A percentile compares a stretch with the other conserved stretches of the same genome.
Conservation (phyloP, 2,113 vertebrate genomes). For the Plotosus lineatus region DNA sequence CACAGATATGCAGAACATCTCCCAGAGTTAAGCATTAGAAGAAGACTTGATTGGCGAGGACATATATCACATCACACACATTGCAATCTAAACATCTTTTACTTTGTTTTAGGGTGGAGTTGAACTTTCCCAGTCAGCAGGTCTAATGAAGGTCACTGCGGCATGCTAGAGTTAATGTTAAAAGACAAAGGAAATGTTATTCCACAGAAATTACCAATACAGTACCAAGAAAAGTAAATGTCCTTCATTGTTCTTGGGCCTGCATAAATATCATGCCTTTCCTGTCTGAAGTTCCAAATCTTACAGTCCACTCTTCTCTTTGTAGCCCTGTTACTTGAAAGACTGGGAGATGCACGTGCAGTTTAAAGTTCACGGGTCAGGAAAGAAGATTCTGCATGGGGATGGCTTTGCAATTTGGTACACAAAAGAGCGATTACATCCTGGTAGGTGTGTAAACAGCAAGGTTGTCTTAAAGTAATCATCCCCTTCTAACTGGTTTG, state of each 20-base stretch:
- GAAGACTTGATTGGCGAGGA: no score
- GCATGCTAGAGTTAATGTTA: neutral
- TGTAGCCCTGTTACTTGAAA: slow-evolving; percentile 91
- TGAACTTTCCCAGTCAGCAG: neutral
- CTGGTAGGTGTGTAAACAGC: slow-evolving; percentile 71
- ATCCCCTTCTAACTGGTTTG: no score
- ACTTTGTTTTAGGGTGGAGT: neutral
- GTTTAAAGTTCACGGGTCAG: slow-evolving; percentile 89
- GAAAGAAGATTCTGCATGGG: slow-evolving; percentile 95
- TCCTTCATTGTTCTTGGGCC: neutral
- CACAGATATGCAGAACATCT: no score
- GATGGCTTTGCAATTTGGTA: slow-evolving; percentile 98
- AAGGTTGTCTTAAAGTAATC: neutral
- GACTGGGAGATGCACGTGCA: slow-evolving; percentile 99
- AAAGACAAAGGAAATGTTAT: neutral
- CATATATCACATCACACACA: neutral
- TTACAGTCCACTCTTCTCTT: neutral
- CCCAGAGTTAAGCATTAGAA: no score
- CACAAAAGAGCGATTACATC: slow-evolving; percentile 84
- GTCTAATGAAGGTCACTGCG: neutral
- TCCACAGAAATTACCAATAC: neutral
- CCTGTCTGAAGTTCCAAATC: neutral
- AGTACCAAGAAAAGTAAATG: neutral
- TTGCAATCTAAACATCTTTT: neutral
- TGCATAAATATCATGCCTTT: neutral